Percentiles rank a stretch among this genome's conserved stretches.
Evolutionary conservation across 2,113 vertebrate genomes (phyloP).

Genomic region (Chloropsis hardwickii): DNA sequence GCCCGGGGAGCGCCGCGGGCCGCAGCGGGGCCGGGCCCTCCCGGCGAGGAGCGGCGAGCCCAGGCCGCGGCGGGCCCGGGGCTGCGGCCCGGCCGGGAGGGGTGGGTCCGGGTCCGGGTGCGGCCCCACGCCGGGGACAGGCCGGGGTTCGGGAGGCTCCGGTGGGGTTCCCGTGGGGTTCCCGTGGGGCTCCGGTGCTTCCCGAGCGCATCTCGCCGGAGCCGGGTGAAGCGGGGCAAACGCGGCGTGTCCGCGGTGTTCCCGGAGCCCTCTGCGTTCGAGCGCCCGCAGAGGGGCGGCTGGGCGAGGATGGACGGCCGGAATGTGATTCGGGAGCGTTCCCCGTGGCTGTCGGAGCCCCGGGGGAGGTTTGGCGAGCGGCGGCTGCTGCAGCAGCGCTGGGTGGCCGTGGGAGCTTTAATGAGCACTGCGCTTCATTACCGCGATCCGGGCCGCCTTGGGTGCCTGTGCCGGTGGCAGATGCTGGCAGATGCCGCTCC

Average conservation of each 20-base stretch:
- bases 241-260: neutral
- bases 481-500: accelerated
- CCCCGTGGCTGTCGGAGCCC: neutral
- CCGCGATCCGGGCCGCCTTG: neutral
- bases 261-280: neutral
- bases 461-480: accelerated
- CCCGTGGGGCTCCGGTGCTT: neutral
- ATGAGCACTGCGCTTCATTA: neutral
- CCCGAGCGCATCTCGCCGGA: neutral
- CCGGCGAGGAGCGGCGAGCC: too few relatives aligned
- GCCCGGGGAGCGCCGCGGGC: too few relatives aligned
- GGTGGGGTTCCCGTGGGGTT: neutral
- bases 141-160: neutral
- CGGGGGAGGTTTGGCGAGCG: neutral
- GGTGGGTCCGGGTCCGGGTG: neutral
- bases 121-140: neutral
- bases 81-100: neutral
- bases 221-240: neutral
- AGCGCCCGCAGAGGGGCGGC: neutral
- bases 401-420: neutral
- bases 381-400: neutral
- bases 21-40: too few relatives aligned
- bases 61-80: too few relatives aligned
- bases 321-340: accelerated
- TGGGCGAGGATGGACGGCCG: accelerated